Evolutionary conservation across 2,797 vertebrate genomes (phyloP).

Genomic region (Melanotaenia boesemani): DNA sequence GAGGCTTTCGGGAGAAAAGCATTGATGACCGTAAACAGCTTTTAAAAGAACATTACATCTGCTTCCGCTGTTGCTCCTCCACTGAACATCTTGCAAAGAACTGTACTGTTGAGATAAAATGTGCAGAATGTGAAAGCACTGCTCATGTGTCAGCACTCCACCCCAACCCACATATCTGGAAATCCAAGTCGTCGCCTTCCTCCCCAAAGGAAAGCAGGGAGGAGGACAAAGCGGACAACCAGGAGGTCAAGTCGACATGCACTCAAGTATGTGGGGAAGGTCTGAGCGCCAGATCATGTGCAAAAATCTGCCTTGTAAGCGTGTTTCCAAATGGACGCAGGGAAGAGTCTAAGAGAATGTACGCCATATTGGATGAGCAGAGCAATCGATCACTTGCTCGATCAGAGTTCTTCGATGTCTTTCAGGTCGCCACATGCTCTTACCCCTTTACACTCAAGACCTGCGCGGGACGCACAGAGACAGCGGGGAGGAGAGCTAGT

Average conservation of each 20-base stretch:
- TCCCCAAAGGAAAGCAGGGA: neutral
- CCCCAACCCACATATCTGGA: no score
- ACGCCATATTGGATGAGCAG: constrained; percentile 14
- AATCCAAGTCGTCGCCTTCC: neutral
- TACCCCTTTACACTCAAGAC: constrained; percentile 18
- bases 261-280: constrained; percentile 16
- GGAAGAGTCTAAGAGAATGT: constrained; percentile 19
- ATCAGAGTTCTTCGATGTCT: constrained; percentile 12
- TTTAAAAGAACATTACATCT: neutral
- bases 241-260: constrained; percentile 27
- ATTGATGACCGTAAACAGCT: no score
- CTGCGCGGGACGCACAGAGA: neutral
- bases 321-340: constrained; percentile 17
- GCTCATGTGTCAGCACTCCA: neutral
- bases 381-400: constrained; percentile 8
- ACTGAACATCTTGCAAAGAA: constrained; percentile 1
- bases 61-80: constrained; percentile 10
- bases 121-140: neutral
- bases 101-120: neutral
- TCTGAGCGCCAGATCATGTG: constrained; percentile 13
- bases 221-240: constrained; percentile 14
- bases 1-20: neutral
- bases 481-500: constrained; percentile 6
- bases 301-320: constrained; percentile 31
- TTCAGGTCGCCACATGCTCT: neutral